Evolutionary conservation across 2,888 invertebrate genomes (phyloP).

Genomic region (Drosophila subquinaria): DNA sequence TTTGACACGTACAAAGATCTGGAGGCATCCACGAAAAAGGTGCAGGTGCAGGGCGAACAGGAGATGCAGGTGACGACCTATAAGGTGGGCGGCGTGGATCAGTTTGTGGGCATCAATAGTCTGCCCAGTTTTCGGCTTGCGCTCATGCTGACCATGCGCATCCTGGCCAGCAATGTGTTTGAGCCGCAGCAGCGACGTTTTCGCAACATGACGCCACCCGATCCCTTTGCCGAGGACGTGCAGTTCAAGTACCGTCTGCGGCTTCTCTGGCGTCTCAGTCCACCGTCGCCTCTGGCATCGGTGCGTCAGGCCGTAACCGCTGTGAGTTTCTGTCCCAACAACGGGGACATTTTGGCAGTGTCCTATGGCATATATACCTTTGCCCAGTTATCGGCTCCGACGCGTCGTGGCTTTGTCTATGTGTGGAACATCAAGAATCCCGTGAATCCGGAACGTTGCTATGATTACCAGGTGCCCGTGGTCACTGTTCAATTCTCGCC

Average conservation of each 20-base stretch:
- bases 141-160: conserved; percentile 89
- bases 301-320: conserved; percentile 87
- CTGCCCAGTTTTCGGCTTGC: conserved; percentile 87
- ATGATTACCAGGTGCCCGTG: conserved; percentile 88
- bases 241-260: conserved; percentile 89
- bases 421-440: conserved; percentile 94
- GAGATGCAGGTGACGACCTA: conserved; percentile 85
- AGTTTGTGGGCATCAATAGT: conserved; percentile 70
- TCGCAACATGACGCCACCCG: conserved; percentile 88
- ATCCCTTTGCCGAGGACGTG: conserved; percentile 88
- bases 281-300: conserved; percentile 84
- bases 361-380: conserved; percentile 90
- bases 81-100: conserved; percentile 77
- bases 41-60: conserved; percentile 86
- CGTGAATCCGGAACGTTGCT: conserved; percentile 90
- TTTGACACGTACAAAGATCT: conserved; percentile 89
- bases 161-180: conserved; percentile 90
- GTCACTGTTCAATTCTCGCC: conserved; percentile 90
- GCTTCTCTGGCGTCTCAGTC: conserved; percentile 88
- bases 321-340: conserved; percentile 89
- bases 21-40: conserved; percentile 80
- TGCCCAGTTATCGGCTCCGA: conserved; percentile 83
- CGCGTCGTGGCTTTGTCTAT: conserved; percentile 88
- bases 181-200: conserved; percentile 90
- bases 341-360: conserved; percentile 90